Conservation (phyloP, 2,113 vertebrate species). For the Nerophis ophidion region DNA sequence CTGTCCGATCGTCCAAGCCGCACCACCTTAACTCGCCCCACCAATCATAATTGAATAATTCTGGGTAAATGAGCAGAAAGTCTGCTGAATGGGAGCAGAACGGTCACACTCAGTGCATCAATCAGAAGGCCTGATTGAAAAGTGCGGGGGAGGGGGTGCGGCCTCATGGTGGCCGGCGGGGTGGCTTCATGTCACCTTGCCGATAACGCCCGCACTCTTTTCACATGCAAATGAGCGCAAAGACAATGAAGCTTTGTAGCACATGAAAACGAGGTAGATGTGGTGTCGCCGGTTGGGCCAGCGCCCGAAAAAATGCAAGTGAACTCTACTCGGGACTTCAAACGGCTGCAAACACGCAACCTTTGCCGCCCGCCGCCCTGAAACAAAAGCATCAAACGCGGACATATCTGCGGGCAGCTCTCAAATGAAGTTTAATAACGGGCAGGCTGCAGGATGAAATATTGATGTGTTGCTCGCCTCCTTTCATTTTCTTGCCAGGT, state of each 20-base stretch:
- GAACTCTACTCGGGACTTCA: slow-evolving; percentile 16
- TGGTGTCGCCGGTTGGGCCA: neutral
- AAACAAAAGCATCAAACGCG: slow-evolving; percentile 31
- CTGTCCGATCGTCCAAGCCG: slow-evolving; percentile 19
- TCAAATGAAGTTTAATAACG: slow-evolving; percentile 52
- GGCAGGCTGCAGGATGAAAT: slow-evolving; percentile 37
- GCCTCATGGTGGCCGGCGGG: slow-evolving; percentile 17
- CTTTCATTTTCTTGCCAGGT: slow-evolving; percentile 66
- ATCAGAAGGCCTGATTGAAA: slow-evolving; percentile 59
- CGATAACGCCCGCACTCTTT: slow-evolving; percentile 51
- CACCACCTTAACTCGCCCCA: slow-evolving; percentile 22
- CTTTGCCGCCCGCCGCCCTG: slow-evolving; percentile 15
- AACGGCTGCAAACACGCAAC: slow-evolving; percentile 13
- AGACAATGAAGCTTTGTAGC: slow-evolving; percentile 40
- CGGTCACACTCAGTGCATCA: slow-evolving; percentile 63
- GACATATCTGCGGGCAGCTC: slow-evolving; percentile 30
- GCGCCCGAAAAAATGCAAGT: neutral
- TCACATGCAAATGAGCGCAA: slow-evolving; percentile 57
- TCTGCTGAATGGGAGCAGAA: slow-evolving; percentile 59
- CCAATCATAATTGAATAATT: slow-evolving; percentile 68
- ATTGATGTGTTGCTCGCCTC: slow-evolving; percentile 45
- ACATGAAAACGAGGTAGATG: slow-evolving; percentile 22
- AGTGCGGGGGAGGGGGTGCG: neutral
- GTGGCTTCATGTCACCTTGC: slow-evolving; percentile 63
- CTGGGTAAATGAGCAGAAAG: slow-evolving; percentile 59